phyloP scores from a whole-genome alignment of 2,888 invertebrate genomes.

The Terebella lapidaria region DNA sequence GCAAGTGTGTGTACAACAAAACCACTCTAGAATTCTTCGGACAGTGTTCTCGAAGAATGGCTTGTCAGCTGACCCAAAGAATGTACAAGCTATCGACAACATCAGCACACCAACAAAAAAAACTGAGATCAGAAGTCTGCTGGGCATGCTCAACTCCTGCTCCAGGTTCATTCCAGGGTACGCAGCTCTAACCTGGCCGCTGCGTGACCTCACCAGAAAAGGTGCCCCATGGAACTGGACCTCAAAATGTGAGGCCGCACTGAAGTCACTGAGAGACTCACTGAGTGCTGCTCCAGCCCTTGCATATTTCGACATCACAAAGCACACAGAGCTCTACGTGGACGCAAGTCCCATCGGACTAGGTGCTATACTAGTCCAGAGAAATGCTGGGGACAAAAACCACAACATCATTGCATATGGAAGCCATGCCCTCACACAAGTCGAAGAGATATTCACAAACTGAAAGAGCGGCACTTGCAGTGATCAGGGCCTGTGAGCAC shows the following conservation, averaged over 20 bases:
- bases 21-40: neutral
- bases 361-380: neutral
- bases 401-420: neutral
- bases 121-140: neutral
- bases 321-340: neutral
- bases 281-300: neutral
- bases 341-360: neutral
- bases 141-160: neutral
- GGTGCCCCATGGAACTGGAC: neutral
- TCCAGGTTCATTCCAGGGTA: neutral
- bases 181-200: neutral
- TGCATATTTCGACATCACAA: neutral
- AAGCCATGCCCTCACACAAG: neutral
- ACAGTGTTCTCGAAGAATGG: neutral
- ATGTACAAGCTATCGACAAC: too few relatives aligned
- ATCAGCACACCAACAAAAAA: too few relatives aligned
- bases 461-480: neutral
- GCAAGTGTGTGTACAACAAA: neutral
- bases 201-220: neutral
- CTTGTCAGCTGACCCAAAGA: slow-evolving; percentile 1
- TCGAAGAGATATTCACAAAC: neutral
- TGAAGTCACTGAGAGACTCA: neutral
- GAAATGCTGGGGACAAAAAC: too few relatives aligned
- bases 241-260: neutral
- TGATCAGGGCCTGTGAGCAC: neutral